Evolutionary conservation across 2,797 vertebrate species (phyloP).

Genomic region (Taenioides sp.): DNA sequence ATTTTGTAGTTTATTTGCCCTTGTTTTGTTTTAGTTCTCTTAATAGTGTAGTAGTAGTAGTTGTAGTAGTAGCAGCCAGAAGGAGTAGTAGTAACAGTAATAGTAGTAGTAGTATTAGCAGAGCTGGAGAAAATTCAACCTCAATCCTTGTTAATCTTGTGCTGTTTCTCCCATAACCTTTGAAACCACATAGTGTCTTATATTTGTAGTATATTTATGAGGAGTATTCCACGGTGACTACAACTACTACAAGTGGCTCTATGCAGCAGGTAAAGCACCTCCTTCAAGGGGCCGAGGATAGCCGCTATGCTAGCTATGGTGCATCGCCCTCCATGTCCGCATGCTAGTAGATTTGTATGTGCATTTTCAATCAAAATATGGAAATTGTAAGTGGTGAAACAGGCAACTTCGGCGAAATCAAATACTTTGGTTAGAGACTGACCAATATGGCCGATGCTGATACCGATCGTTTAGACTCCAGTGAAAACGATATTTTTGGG

Average conservation of each 20-base stretch:
- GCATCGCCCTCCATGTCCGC: constrained; percentile 35
- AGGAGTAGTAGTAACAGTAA: too few relatives aligned
- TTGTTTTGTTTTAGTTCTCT: too few relatives aligned
- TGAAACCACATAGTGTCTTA: constrained; percentile 72
- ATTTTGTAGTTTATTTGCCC: background rate
- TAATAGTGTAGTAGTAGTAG: too few relatives aligned
- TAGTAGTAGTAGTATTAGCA: constrained; percentile 32
- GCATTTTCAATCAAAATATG: background rate
- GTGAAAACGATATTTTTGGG: too few relatives aligned
- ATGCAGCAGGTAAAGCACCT: constrained; percentile 84
- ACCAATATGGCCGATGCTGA: too few relatives aligned
- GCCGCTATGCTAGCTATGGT: constrained; percentile 17
- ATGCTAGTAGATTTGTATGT: constrained; percentile 15
- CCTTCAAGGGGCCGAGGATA: constrained; percentile 33
- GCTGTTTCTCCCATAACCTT: constrained; percentile 66
- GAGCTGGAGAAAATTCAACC: constrained; percentile 76
- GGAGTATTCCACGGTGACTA: constrained; percentile 76
- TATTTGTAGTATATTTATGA: constrained; percentile 87
- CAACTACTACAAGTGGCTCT: constrained; percentile 66
- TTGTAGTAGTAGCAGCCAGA: background rate
- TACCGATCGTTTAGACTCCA: too few relatives aligned
- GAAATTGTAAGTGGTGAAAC: background rate
- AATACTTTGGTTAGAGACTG: background rate
- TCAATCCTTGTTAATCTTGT: constrained; percentile 51
- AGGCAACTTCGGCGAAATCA: background rate